A percentile compares a stretch with the other conserved stretches of the same genome.
These are phyloP conservation scores for Alectoris magna DNA, from an alignment of 2,797 vertebrate genomes.

Conservation along the genomic window DNA sequence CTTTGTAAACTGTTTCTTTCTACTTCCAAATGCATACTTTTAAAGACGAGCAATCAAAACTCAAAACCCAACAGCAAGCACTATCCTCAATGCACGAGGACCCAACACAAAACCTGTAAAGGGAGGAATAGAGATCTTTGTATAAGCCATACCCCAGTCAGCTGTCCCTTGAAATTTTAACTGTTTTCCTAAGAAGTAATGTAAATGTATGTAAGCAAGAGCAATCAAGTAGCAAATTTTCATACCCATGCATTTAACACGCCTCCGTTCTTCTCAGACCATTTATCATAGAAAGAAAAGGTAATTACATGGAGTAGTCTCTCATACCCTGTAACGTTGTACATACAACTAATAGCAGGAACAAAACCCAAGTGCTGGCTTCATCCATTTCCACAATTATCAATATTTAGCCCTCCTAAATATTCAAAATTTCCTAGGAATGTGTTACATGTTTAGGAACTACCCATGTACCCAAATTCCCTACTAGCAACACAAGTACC, in stretches of 20 bases:
- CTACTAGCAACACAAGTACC: background rate
- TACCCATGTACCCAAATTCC: background rate
- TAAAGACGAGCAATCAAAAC: background rate
- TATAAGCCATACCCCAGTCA: background rate
- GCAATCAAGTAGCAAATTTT: background rate
- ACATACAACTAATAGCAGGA: background rate
- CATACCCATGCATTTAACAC: background rate
- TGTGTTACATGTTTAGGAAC: background rate
- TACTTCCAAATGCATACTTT: background rate
- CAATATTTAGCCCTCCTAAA: background rate
- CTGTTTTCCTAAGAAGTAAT: background rate
- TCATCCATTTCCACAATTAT: background rate
- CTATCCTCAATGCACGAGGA: background rate
- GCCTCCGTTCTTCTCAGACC: background rate
- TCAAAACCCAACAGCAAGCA: background rate
- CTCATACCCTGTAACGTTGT: background rate
- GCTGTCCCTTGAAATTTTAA: background rate
- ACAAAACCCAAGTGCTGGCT: background rate
- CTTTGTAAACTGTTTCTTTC: background rate
- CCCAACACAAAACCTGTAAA: fast-evolving
- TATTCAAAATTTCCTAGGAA: background rate
- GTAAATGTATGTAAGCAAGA: background rate
- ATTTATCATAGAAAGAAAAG: background rate
- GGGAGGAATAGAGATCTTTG: background rate
- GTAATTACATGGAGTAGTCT: background rate